Evolutionary conservation across 2,113 vertebrate genomes (phyloP), one percentile per base, ranked within the genome.

Genomic region (Boulengeromyrus knoepffleri): DNA sequence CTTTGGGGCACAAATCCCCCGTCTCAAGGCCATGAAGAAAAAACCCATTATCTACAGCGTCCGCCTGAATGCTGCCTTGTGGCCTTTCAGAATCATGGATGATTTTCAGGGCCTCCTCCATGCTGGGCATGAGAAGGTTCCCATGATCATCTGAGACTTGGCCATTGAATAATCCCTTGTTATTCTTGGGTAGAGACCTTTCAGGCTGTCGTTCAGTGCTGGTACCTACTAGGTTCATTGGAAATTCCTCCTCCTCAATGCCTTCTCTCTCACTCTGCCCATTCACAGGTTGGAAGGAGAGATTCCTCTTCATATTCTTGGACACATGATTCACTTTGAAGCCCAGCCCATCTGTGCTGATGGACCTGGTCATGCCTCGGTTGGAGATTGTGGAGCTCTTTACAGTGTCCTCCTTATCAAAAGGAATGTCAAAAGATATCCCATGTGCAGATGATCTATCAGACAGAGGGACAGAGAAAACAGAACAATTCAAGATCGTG

Each of bases 351-450:
- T 99, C 98, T 31, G 97, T 98, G 93, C 98, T 99, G 89, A 97
- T 92, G 5, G 98, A 99, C 92, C 98, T 96, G 2, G 95, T 97
- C 91, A 99, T 97, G 46, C 96, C 96, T 0, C 90, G 88, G 91
- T 92, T 95, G 87, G 91, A 92, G 53, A 95, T 90, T 85, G 95
- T 47, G 84, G 94, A 70, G 3, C 93, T 92, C 3, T 91, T 95
- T 77, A 94, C 53, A 62, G 87, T 94, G 84, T 95, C 95, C 90
- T 98, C 98, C 91, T 97, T 97, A 90, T 99, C 98, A 93, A 99
- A 97, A 91, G 98, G 97, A 93, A 99, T 99, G 92, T 99, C 98
- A 95, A 99, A 99, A 0, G 98, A 99, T 91, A 99, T 98, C 88
- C 98, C 98, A 84, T 97, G 97, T 46, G 97, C 92, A 3, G 98